Evolutionary conservation across 1,140 invertebrate species (phyloP).

Genomic region (Dreissena polymorpha): DNA sequence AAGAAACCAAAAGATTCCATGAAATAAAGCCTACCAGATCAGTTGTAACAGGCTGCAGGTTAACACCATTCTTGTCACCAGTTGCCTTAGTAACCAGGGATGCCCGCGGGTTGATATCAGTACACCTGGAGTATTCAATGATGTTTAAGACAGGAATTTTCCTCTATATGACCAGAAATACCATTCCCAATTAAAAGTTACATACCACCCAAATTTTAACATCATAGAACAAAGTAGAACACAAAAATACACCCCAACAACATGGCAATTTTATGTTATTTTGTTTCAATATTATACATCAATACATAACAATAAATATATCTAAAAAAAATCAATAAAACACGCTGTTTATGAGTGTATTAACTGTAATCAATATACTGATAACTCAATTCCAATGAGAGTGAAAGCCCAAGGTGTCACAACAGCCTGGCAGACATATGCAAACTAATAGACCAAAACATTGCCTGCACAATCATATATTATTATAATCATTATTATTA

Average conservation of each 20-base stretch:
- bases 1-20: no score
- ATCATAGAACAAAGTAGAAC: background rate
- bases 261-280: background rate
- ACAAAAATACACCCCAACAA: background rate
- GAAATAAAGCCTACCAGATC: constrained; percentile 63
- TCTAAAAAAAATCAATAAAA: no score
- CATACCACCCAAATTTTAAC: background rate
- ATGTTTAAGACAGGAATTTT: background rate
- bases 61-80: constrained; percentile 61
- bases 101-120: constrained; percentile 73
- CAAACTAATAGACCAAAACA: no score
- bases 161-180: background rate
- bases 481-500: no score
- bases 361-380: background rate
- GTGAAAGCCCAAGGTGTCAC: background rate
- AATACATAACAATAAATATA: background rate
- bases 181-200: background rate
- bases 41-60: constrained; percentile 63
- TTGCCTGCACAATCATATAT: no score
- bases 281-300: background rate
- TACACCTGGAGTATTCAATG: constrained; percentile 64
- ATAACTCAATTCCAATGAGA: background rate
- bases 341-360: background rate
- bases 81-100: constrained; percentile 59
- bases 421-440: background rate